A percentile compares a stretch with the other conserved stretches of the same genome.
Conservation (phyloP, 2,113 vertebrate species). For the Excalfactoria chinensis region DNA sequence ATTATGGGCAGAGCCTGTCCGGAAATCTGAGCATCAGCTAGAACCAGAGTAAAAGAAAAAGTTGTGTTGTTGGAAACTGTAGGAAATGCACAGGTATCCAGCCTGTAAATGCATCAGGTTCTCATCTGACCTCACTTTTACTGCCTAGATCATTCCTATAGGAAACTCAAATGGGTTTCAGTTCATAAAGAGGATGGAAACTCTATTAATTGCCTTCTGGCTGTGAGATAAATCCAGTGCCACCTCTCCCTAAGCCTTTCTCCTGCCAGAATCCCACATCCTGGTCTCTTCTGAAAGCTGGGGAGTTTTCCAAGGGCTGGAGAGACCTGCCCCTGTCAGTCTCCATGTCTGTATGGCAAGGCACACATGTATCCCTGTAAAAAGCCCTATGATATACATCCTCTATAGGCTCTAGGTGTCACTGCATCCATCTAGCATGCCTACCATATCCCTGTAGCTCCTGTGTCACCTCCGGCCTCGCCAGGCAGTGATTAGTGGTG, state of each 20-base stretch:
- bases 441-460: background rate
- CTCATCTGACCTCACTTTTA: slow-evolving; percentile 15
- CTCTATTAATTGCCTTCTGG: background rate
- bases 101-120: background rate
- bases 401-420: background rate
- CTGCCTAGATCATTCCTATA: background rate
- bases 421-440: background rate
- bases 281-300: background rate
- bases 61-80: background rate
- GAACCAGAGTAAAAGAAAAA: background rate
- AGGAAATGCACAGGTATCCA: background rate
- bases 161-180: background rate
- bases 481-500: slow-evolving; percentile 64
- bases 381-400: background rate
- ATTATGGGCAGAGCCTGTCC: background rate
- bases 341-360: rapidly evolving
- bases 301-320: background rate
- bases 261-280: background rate
- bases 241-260: background rate
- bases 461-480: slow-evolving; percentile 13
- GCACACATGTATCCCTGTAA: background rate
- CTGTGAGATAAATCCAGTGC: background rate
- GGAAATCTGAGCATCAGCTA: background rate
- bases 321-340: background rate
- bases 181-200: background rate